phyloP scores from a whole-genome alignment of 2,888 invertebrate species.

The Sympetrum striolatum region DNA sequence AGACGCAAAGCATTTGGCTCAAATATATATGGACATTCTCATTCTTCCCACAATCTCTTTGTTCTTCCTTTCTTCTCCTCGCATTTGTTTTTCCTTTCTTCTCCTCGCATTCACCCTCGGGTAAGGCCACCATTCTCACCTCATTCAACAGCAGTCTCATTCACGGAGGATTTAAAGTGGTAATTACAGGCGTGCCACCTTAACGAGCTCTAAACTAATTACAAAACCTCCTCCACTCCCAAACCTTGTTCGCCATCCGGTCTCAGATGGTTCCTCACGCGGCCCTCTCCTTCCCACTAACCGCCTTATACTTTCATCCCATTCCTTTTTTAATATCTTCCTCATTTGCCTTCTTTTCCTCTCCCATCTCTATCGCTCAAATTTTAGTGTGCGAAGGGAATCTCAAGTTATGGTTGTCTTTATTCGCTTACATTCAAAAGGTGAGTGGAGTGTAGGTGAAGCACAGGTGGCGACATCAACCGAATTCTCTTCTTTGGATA shows the following conservation, averaged over 20 bases:
- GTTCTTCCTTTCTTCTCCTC: background rate
- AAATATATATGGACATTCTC: background rate
- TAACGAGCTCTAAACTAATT: conserved; percentile 39
- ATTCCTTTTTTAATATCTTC: background rate
- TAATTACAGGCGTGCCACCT: conserved; percentile 30
- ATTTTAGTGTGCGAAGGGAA: too few relatives aligned
- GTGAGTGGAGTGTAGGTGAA: too few relatives aligned
- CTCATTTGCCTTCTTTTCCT: background rate
- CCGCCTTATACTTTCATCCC: background rate
- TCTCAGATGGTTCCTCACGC: background rate
- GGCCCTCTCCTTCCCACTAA: background rate
- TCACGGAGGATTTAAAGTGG: conserved; percentile 21
- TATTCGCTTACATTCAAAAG: too few relatives aligned
- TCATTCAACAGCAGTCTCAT: background rate
- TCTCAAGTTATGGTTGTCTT: too few relatives aligned
- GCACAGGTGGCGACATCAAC: too few relatives aligned
- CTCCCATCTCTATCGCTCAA: background rate
- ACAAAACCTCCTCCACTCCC: background rate
- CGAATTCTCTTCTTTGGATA: too few relatives aligned
- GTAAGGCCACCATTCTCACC: background rate
- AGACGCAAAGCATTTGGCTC: too few relatives aligned
- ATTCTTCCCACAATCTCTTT: background rate
- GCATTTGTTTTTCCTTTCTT: too few relatives aligned
- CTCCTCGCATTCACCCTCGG: background rate
- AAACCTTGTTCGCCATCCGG: background rate